Base-by-base conservation (phyloP, 2,797 vertebrate species). In the Menidia menidia region DNA sequence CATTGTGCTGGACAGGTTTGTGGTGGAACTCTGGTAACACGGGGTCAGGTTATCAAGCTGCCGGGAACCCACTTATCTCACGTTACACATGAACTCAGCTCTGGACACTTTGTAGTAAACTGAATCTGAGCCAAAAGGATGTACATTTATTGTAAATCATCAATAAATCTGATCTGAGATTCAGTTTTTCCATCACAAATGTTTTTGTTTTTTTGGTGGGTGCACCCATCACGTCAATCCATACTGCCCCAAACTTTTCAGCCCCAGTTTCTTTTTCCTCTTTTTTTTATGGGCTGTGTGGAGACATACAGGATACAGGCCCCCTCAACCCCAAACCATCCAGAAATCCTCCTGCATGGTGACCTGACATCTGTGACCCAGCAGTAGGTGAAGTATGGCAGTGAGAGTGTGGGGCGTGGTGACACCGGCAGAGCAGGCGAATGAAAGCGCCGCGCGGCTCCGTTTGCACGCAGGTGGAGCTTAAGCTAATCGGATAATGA, bases 401-500 rank as follows among this genome's bases (percentile, higher is more conserved):
- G 47, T n/a, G 35, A 53, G 59, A 63, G 70, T 79, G 64, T 70
- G 74, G 72, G 53, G 15, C 55, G 47, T 66, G 52, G 18, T 13
- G 52, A 67, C 56, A 55, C 25, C 1, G 60, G 44, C 44, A 67
- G 61, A 69, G 64, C 19, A 39, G 33, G 68, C 62, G 61, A 56
- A 68, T 58, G 52, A 73, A 68, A 76, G 71, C 39, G 14, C 13
- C 3, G 47, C 32, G 45, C 48, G 62, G 42, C 60, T 75, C 30
- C 60, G 71, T 79, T 85, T 76, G 77, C 80, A 55, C 2, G 35
- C 77, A 77, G 75, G 72, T 60, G 60, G 39, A 33, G 79, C 84
- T 79, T 39, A 53, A 66, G 86, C 87, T 91, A 88, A 92, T 91
- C 70, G 10, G 76, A 86, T 91, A 83, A 91, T 78, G 75, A 54